These are phyloP conservation scores for Hyppa rectilinea DNA, from an alignment of 2,888 invertebrate genomes.

Conservation along the genomic window DNA sequence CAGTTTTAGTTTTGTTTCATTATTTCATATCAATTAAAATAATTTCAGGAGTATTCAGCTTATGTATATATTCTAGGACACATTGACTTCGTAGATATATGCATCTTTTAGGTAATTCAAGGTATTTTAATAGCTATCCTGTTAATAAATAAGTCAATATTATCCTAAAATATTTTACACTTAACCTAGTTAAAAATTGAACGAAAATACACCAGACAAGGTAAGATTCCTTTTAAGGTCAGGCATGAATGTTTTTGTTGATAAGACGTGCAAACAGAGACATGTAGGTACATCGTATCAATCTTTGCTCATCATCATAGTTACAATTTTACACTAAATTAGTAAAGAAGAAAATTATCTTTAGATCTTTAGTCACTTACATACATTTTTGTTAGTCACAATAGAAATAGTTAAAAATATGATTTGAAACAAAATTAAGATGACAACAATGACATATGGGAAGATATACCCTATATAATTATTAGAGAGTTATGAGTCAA, in stretches of 20 bases:
- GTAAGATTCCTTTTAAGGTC: slow-evolving; percentile 69
- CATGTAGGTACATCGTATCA: slow-evolving; percentile 63
- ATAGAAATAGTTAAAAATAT: not conserved
- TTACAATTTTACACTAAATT: slow-evolving; percentile 46
- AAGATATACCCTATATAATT: not conserved
- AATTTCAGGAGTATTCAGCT: not conserved
- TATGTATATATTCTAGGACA: not conserved
- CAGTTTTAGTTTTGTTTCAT: not conserved
- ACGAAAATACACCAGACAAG: slow-evolving; percentile 62
- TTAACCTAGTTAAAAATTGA: slow-evolving; percentile 61
- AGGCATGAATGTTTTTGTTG: slow-evolving; percentile 64
- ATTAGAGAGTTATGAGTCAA: slow-evolving; percentile 6
- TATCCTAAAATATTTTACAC: slow-evolving; percentile 45
- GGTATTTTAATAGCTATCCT: slow-evolving; percentile 7
- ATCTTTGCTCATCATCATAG: slow-evolving; percentile 64
- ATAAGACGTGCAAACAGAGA: slow-evolving; percentile 68
- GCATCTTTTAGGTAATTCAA: slow-evolving; percentile 19
- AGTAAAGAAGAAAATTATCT: slow-evolving; percentile 29
- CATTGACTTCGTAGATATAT: not conserved
- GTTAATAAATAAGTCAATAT: slow-evolving; percentile 48
- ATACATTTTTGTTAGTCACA: slow-evolving; percentile 41
- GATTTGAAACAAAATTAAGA: not conserved
- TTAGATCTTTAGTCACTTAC: slow-evolving; percentile 35
- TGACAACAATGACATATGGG: slow-evolving; percentile 2
- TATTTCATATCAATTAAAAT: not conserved